Conservation (phyloP, 2,113 vertebrate species). For the Morphnarchus princeps region DNA sequence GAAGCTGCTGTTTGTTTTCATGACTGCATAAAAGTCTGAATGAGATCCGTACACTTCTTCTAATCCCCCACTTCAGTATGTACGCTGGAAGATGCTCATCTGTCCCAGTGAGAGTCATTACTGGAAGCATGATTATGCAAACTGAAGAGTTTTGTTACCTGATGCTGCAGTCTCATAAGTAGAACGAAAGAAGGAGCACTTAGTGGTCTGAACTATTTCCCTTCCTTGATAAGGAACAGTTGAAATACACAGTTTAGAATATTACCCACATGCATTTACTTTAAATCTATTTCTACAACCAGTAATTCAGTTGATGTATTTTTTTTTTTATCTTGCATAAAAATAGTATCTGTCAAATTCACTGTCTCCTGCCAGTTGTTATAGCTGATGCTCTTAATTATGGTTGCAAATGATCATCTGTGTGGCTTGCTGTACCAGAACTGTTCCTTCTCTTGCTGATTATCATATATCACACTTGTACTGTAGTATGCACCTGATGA, state of each 20-base stretch:
- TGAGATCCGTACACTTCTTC: neutral
- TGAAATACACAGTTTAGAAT: neutral
- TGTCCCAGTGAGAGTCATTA: neutral
- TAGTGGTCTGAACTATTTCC: neutral
- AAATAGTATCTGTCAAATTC: neutral
- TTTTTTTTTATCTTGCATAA: neutral
- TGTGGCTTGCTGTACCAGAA: slow-evolving; percentile 40
- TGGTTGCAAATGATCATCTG: slow-evolving; percentile 19
- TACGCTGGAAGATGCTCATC: neutral
- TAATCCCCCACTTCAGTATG: neutral
- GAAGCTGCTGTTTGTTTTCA: neutral
- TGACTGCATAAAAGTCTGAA: neutral
- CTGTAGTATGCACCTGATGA: slow-evolving; percentile 93
- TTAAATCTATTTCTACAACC: neutral
- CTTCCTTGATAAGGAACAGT: neutral
- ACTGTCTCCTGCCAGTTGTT: slow-evolving; percentile 53
- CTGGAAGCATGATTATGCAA: neutral
- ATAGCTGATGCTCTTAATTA: neutral
- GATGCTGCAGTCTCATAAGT: neutral
- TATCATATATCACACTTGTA: slow-evolving; percentile 73
- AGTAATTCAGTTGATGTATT: neutral
- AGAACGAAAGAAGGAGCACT: neutral
- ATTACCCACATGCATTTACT: neutral
- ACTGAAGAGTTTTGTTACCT: neutral
- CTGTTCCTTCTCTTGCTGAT: slow-evolving; percentile 65